Conservation (phyloP, 2,113 vertebrate genomes). For the Edolisoma coerulescens region DNA sequence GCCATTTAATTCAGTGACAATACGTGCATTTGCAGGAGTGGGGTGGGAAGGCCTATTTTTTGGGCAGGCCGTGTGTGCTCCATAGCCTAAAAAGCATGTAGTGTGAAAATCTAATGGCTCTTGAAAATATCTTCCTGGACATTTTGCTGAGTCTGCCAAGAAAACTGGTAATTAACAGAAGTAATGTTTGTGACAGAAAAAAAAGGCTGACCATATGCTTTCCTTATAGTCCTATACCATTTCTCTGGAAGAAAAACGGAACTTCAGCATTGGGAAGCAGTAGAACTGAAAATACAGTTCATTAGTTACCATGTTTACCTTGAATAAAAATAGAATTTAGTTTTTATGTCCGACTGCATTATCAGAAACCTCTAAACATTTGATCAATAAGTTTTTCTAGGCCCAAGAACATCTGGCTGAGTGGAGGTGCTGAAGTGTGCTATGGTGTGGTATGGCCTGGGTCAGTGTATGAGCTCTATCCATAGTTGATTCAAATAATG, state of each 20-base stretch:
- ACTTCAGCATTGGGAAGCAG: not conserved
- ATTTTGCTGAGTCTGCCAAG: not conserved
- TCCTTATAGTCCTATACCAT: not conserved
- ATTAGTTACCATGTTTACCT: not conserved
- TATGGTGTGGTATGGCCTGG: not conserved
- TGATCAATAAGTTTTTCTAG: not conserved
- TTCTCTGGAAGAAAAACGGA: not conserved
- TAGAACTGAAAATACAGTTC: not conserved
- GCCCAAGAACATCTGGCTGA: not conserved
- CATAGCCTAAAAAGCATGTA: not conserved
- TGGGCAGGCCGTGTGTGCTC: not conserved
- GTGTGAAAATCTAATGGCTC: conserved; percentile 2
- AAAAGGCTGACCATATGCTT: not conserved
- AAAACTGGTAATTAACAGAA: not conserved
- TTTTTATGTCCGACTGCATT: not conserved
- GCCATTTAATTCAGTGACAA: not conserved
- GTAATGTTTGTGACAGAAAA: not conserved
- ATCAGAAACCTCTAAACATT: not conserved
- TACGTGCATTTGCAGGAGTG: not conserved
- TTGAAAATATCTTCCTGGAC: not conserved
- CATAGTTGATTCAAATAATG: not conserved
- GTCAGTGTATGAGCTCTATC: accelerated
- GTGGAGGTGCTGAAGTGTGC: not conserved
- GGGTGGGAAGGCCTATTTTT: not conserved
- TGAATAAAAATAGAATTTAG: not conserved